Base-by-base conservation (phyloP, 2,797 vertebrate species). In the Manis javanica region DNA sequence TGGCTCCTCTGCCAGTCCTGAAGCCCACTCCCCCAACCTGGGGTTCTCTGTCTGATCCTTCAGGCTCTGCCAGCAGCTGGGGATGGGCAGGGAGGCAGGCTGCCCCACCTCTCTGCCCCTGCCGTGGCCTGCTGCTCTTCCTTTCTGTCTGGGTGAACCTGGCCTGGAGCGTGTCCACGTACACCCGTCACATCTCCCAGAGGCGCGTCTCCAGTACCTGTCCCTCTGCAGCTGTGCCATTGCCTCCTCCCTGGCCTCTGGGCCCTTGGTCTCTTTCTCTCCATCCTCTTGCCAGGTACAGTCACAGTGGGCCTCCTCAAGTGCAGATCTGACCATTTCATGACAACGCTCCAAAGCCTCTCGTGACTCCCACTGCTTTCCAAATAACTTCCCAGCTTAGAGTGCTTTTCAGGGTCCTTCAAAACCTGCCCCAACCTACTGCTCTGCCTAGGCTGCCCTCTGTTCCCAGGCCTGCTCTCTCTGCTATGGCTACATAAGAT, bases 381-480 rank as follows among this genome's bases (percentile, higher is more conserved):
- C 87, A 86, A 68, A 66, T 34, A 69, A 42, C 78, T 59, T 12
- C n/a, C 29, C 64, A 81, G 85, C 39, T 94, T 63, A 26, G 9
- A 13, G 7, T 12, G 31, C 13, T 89, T 87, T n/a, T 71, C 57
- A 78, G 64, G 19, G 69, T 57, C 69, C 69, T 81, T 82, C 4
- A 7, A 31, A 26, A 46, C 79, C 55, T 37, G 9, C 3, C 7
- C 24, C 15, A 39, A 66, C 46, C 18, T 15, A 2, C 53, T 37
- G 5, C 23, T 31, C 23, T 29, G 1, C 7, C 23, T 26, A 61
- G 9, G 46, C 31, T 39, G 24, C 59, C 89, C 57, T 59, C 61
- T 49, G 0, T 26, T 53, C 18, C 49, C 63, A 24, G 3, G 21
- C 57, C 9, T 3, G 8, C 57, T 51, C 66, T 81, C 81, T 78